Conservation (phyloP, 2,797 vertebrate genomes). For the Cygnus olor region DNA sequence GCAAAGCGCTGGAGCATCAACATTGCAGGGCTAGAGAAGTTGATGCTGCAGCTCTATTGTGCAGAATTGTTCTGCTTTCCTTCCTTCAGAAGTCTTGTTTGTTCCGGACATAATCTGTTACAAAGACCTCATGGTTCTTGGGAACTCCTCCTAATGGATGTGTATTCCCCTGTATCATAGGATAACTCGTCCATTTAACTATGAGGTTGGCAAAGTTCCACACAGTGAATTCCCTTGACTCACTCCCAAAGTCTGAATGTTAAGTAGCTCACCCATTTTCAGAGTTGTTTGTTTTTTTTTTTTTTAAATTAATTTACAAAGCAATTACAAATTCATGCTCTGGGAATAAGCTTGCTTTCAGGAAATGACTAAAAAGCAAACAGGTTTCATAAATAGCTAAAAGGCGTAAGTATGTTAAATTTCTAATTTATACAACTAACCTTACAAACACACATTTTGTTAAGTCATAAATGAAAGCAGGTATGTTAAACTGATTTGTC, state of each 20-base stretch:
- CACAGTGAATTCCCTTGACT: neutral
- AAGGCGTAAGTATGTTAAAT: neutral
- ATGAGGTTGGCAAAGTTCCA: neutral
- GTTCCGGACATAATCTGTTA: neutral
- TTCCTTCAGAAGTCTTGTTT: neutral
- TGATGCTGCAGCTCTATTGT: neutral
- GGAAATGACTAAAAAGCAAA: neutral
- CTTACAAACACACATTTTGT: neutral
- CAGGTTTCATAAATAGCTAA: neutral
- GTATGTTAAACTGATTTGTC: neutral
- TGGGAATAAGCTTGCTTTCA: neutral
- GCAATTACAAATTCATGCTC: neutral
- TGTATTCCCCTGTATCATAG: neutral
- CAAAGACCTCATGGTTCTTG: neutral
- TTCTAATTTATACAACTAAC: neutral
- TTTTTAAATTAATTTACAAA: slow-evolving; percentile 30
- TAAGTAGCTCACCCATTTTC: neutral
- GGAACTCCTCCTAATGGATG: neutral
- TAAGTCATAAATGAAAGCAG: neutral
- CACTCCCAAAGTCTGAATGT: neutral
- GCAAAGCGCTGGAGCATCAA: neutral
- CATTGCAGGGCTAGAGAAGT: accelerated
- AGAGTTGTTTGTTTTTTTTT: neutral
- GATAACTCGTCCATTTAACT: neutral
- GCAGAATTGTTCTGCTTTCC: neutral